Base-by-base conservation (phyloP, 2,797 vertebrate genomes). In the Buceros bicornis region DNA sequence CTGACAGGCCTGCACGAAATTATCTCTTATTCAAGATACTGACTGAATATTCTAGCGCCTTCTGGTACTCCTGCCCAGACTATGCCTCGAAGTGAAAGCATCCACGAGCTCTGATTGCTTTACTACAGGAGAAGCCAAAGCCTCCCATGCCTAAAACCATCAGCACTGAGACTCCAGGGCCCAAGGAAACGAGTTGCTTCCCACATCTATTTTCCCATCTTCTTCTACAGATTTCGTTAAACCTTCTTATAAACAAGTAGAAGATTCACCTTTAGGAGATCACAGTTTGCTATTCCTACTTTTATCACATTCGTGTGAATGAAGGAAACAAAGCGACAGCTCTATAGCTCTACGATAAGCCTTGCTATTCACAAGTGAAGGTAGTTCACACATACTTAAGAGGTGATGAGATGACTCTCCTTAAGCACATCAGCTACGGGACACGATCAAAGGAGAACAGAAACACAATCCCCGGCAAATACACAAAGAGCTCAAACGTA, bases 121-220 rank as follows among this genome's bases (percentile, higher is more conserved):
- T 42, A 7, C 37, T 12, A 40, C 12, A 40, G 10, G 10, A 40
- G 43, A 80, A 90, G 19, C 3, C 45, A 57, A 81, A 78, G 6
- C 20, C 22, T 37, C 3, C 20, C 40, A 11, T 11, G 16, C 5
- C 37, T 6, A 28, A 71, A 61, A 58, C 0, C 6, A 35, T 29
- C 21, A 5, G 6, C 58, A 40, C 40, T 33, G 16, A 70, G 25
- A 57, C 14, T 20, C 35, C 40, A 29, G 26, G n/a, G 16, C 14
- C 2, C 18, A 18, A 56, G 28, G 37, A 67, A 71, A 33, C 0
- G 0, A 69, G 7, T 13, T 4, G 1, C 16, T 69, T 37, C 37
- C 16, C 20, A 53, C 7, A 20, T 1, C 25, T 4, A 11, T 3
- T 62, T 48, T 56, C 26, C 5, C 37, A 11, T 6, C 4, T 4